Evolutionary conservation across 2,888 invertebrate species (phyloP), one percentile per base, ranked within the genome.

Genomic region (Diarsia rubi): DNA sequence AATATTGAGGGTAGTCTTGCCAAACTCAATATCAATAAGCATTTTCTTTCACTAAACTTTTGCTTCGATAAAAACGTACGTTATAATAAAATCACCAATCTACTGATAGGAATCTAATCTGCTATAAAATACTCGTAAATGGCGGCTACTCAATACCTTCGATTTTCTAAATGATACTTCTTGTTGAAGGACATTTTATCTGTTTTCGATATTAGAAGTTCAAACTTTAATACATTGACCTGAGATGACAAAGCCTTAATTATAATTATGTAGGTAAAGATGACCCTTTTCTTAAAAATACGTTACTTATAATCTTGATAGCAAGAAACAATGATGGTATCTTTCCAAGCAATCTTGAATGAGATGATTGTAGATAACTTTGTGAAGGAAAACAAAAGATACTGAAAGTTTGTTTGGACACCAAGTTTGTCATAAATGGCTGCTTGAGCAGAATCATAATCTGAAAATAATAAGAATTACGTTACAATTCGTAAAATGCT

Each of bases 131-230:
- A 37, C 12, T 9, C 66, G 60, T 49, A 57, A 84, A 81, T 71
- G 47, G 45, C 5, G 3, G 54, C 67, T 54, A 63, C 73, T 84
- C 71, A 63, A 73, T 79, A 75, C 68, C 60, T 84, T 70, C 69
- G 68, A 75, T 84, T 64, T 69, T 73, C 71, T 68, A 71, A 84
- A 81, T 75, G 54, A 69, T 60, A 66, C 31, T 70, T 80, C 73
- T 59, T 71, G 69, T 81, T 83, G 52, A 52, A 74, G 71, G 52
- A 24, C 59, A 12, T 24, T n/a, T 74, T 73, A 60, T 78, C 27
- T 70, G 24, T 65, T 71, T 73, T 59, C 62, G 24, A 49, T 66
- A 73, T 69, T 63, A 44, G 5, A 59, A 54, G 65, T 52, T 54
- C 19, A 54, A 65, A 52, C 14, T 66, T 63, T 75, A 44, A 54